Conservation (phyloP, 30 jellyfish, hydroid and myxozoan species). For the Cassiopea andromeda region DNA sequence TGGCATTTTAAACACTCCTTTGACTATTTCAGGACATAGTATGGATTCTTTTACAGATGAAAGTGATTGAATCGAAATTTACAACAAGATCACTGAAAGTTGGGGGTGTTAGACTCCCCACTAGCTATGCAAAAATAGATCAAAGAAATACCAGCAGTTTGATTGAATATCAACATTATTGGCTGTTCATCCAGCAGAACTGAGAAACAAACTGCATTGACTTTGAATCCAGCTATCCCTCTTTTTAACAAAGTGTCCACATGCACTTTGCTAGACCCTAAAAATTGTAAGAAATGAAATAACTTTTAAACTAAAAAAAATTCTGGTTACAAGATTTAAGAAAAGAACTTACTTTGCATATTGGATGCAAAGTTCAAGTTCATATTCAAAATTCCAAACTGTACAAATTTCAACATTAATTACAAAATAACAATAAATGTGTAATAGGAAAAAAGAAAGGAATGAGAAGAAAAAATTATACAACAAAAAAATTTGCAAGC, state of each 20-base stretch:
- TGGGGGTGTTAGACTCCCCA: too few relatives aligned
- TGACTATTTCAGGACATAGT: too few relatives aligned
- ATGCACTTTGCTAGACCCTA: constrained; percentile 46
- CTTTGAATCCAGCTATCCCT: constrained; percentile 37
- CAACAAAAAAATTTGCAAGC: too few relatives aligned
- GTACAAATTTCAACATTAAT: too few relatives aligned
- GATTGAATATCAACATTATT: constrained; percentile 32
- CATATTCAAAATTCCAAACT: background rate
- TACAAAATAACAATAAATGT: background rate
- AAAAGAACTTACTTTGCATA: background rate
- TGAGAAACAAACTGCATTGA: constrained; percentile 58
- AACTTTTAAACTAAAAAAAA: too few relatives aligned
- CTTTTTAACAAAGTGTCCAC: constrained; percentile 30
- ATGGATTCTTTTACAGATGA: too few relatives aligned
- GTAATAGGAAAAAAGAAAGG: background rate
- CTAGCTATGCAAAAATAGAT: too few relatives aligned
- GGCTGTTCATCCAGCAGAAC: constrained; percentile 60
- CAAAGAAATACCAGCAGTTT: constrained; percentile 47
- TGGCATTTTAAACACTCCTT: too few relatives aligned
- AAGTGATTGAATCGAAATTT: too few relatives aligned
- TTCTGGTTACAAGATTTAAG: too few relatives aligned
- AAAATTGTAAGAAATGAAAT: background rate
- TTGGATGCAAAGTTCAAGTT: background rate
- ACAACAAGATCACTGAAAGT: too few relatives aligned
- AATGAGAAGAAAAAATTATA: too few relatives aligned